phyloP scores from a whole-genome alignment of 1,140 invertebrate species.

The Drosophila murphyi region DNA sequence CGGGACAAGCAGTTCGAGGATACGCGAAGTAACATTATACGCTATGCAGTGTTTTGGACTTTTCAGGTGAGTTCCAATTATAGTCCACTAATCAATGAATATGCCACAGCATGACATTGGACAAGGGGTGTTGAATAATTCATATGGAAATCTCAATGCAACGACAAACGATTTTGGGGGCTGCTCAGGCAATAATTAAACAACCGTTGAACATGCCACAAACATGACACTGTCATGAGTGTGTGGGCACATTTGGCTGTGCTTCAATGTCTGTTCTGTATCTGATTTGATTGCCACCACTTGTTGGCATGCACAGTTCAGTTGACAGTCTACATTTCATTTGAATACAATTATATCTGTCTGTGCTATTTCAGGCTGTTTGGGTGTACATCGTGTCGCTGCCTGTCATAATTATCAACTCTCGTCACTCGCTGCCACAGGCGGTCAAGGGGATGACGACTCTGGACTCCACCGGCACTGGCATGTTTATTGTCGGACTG shows the following conservation, averaged over 20 bases:
- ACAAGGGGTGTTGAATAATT: conserved; percentile 64
- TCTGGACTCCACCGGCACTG: conserved; percentile 92
- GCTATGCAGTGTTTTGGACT: conserved; percentile 95
- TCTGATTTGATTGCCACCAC: conserved; percentile 46
- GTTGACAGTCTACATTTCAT: not conserved
- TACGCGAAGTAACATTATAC: conserved; percentile 92
- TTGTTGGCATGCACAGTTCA: conserved; percentile 42
- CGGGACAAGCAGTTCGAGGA: conserved; percentile 96
- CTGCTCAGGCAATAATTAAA: not conserved
- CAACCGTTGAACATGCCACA: not conserved
- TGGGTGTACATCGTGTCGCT: conserved; percentile 97
- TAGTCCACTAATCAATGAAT: conserved; percentile 65
- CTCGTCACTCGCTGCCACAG: conserved; percentile 90
- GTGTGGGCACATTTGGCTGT: conserved; percentile 6
- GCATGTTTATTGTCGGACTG: conserved; percentile 93
- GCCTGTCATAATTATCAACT: conserved; percentile 96
- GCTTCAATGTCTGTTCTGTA: conserved; percentile 49
- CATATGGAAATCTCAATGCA: conserved; percentile 40
- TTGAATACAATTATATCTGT: not conserved
- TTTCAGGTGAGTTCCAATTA: conserved; percentile 89
- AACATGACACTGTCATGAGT: not conserved
- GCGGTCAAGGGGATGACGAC: conserved; percentile 93
- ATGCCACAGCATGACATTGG: conserved; percentile 59
- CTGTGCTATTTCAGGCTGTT: conserved; percentile 88
- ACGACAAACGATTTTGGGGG: not conserved